Evolutionary conservation across 2,797 vertebrate species (phyloP), one percentile per base, ranked within the genome.

Genomic region (Labroides dimidiatus): DNA sequence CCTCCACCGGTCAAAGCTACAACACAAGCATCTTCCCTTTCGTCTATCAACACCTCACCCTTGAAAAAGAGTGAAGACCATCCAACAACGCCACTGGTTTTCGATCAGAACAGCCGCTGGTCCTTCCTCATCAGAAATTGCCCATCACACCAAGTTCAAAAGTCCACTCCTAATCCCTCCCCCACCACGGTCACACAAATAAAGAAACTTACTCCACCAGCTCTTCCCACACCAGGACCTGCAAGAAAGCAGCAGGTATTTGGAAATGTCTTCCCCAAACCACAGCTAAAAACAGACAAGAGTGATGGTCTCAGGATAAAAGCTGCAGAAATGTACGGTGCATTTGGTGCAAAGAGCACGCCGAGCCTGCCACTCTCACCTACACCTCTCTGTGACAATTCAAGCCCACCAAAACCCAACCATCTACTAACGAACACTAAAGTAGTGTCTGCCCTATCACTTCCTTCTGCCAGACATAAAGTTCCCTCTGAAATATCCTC

Each of bases 281-380:
- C 62, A 4, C 73, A 65, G 30, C 75, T 89, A 19, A 67, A 27
- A 55, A 78, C 52, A 2, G 86, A 87, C 5, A 74, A 75, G 15
- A 61, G 17, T 0, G 74, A 71, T 0, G 45, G 57, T 23, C 78
- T 94, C 15, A 90, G 95, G 0, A 59, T 80, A 30, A 99, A 96
- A 78, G 92, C 95, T 1, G 95, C 97, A 12, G 94, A 91, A 55
- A 96, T 94, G 87, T 99, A 96, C 10, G 81, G 88, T 42, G 95
- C 94, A 3, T 99, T 97, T 69, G 82, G 88, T 58, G 64, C 81
- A 3, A 96, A 92, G 88, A 77, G 44, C 47, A 4, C 19, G 2
- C 17, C 4, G 0, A 53, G 11, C 37, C 44, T 33, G 0, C 27
- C 17, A 24, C 64, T n/a, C 2, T 1, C 65, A 4, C 20, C 71